Percentiles rank a stretch among this genome's conserved stretches.
These are phyloP conservation scores for Protonemura montana DNA, from an alignment of 2,888 invertebrate species.

Conservation along the genomic window DNA sequence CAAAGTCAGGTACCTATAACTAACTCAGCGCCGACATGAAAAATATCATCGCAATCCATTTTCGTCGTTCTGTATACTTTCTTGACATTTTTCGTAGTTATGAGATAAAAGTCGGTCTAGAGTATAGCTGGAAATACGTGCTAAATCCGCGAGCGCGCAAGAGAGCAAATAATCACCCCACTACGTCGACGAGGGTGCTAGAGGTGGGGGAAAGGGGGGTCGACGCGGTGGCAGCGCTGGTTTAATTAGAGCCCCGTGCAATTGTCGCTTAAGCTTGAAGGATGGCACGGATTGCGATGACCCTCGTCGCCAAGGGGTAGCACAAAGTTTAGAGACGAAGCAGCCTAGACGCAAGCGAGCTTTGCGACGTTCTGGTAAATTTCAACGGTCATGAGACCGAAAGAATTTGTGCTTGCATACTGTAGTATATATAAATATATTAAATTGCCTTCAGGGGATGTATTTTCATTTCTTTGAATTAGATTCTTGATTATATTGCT, in stretches of 20 bases:
- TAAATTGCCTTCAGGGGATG: not conserved
- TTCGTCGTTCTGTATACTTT: not conserved
- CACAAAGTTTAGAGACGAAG: not conserved
- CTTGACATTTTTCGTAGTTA: not conserved
- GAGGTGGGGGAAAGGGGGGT: slow-evolving; percentile 8
- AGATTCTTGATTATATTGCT: not conserved
- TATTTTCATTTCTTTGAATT: not conserved
- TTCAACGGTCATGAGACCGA: not conserved
- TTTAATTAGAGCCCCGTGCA: slow-evolving; percentile 47
- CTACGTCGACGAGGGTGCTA: not conserved
- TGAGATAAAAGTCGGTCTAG: slow-evolving; percentile 27
- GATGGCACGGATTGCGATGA: slow-evolving; percentile 30
- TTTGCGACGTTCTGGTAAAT: not conserved
- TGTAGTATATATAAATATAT: not conserved
- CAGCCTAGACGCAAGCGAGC: not conserved
- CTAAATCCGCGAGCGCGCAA: not conserved
- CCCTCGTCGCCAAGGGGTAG: slow-evolving; percentile 24
- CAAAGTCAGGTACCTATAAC: not conserved
- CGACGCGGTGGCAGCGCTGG: slow-evolving; percentile 40
- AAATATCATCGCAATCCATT: not conserved
- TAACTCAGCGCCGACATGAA: not conserved
- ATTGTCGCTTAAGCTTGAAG: slow-evolving; percentile 37
- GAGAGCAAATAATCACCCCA: slow-evolving; percentile 24
- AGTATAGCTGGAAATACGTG: not conserved
- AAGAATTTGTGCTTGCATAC: not conserved